These are phyloP conservation scores for Neoarius graeffei DNA, from an alignment of 2,113 vertebrate genomes.

Conservation along the genomic window DNA sequence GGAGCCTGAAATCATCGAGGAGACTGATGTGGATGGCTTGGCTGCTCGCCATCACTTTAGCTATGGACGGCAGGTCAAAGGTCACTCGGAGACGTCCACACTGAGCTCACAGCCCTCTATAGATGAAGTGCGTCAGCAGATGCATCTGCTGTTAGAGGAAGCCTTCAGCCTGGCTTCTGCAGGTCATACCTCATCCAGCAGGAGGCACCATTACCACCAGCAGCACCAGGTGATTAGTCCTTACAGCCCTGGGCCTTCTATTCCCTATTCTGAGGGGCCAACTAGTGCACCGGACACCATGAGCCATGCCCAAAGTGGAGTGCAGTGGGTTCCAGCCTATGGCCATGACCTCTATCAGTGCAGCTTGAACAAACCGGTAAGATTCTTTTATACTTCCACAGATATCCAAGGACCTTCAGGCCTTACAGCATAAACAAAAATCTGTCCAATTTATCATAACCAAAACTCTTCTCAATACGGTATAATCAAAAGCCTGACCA, in stretches of 20 bases:
- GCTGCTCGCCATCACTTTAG: constrained; percentile 76
- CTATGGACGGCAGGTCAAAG: constrained; percentile 84
- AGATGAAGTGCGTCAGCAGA: constrained; percentile 96
- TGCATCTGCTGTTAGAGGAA: constrained; percentile 97
- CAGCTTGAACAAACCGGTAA: constrained; percentile 91
- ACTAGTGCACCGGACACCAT: constrained; percentile 94
- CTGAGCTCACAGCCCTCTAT: constrained; percentile 99
- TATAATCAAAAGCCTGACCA: not conserved
- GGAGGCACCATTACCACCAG: constrained; percentile 70
- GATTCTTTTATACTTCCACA: constrained; percentile 39
- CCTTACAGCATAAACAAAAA: not conserved
- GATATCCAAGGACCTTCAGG: not conserved
- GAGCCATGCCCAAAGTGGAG: constrained; percentile 77
- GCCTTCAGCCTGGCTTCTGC: constrained; percentile 96
- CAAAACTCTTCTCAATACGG: too few relatives aligned
- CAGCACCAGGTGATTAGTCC: constrained; percentile 66
- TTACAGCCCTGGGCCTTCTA: constrained; percentile 81
- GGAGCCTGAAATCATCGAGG: constrained; percentile 94
- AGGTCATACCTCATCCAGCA: constrained; percentile 82
- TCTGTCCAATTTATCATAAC: not conserved
- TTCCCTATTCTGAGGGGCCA: constrained; percentile 90
- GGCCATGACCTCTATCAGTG: constrained; percentile 91
- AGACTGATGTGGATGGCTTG: constrained; percentile 90
- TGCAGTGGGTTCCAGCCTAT: constrained; percentile 95
- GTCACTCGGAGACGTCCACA: constrained; percentile 95